Evolutionary conservation across 2,888 invertebrate species (phyloP).

Genomic region (Capitulum mitella): DNA sequence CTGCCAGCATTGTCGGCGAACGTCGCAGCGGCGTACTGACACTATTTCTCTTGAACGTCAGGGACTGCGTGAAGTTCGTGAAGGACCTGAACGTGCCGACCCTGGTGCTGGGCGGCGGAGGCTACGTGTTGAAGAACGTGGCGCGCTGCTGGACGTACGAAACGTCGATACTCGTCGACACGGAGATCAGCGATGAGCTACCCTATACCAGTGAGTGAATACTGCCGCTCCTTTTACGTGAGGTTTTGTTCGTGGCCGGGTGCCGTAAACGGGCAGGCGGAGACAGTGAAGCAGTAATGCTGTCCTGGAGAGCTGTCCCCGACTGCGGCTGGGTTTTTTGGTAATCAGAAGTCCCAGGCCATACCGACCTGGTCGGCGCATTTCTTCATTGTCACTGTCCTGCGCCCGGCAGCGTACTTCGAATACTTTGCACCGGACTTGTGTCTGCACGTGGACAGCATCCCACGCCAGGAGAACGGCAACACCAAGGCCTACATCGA

Average conservation of each 20-base stretch:
- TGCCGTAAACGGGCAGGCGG: too few relatives aligned
- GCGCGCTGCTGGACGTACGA: slow-evolving; percentile 99
- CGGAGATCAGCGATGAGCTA: slow-evolving; percentile 85
- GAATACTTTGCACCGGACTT: slow-evolving; percentile 98
- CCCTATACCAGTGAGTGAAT: slow-evolving; percentile 63
- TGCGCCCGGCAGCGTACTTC: slow-evolving; percentile 61
- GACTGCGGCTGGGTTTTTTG: too few relatives aligned
- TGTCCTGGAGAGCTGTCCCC: too few relatives aligned
- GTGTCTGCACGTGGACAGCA: slow-evolving; percentile 86
- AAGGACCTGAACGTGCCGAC: slow-evolving; percentile 86
- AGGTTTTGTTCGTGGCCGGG: too few relatives aligned
- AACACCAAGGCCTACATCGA: slow-evolving; percentile 94
- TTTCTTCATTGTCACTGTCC: background rate
- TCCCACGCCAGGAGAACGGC: slow-evolving; percentile 75
- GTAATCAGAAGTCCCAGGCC: too few relatives aligned
- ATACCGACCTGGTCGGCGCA: too few relatives aligned
- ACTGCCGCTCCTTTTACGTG: too few relatives aligned
- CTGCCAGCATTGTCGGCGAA: too few relatives aligned
- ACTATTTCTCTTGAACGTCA: too few relatives aligned
- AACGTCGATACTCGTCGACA: slow-evolving; percentile 86
- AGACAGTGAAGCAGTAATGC: too few relatives aligned
- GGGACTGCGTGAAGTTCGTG: slow-evolving; percentile 93
- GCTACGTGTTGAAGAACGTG: slow-evolving; percentile 91
- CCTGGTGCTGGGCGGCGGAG: slow-evolving; percentile 73
- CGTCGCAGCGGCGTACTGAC: too few relatives aligned